Evolutionary conservation across 2,113 vertebrate species (phyloP), one percentile per base, ranked within the genome.

Genomic region (Campylorhamphus procurvoides): DNA sequence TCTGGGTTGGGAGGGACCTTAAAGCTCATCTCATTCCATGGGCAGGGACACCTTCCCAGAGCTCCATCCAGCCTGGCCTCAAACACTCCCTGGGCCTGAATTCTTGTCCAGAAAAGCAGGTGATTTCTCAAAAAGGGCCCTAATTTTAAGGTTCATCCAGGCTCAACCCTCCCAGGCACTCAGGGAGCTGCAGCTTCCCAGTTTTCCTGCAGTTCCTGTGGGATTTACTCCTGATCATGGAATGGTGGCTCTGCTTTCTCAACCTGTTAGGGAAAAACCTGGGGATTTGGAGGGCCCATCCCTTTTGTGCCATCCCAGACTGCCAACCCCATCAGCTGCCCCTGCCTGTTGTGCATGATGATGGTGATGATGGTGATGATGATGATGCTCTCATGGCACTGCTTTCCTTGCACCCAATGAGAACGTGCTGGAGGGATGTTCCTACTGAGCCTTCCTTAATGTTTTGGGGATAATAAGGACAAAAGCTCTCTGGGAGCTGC

Each of bases 311-410:
- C 76, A 8, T 19, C 39, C 97, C 98, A 99, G 98, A 99, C 98
- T 99, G 98, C 98, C 98, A 99, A 99, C 96, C 98, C 98, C 98
- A 98, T 77, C 93, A 97, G 97, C 96, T 97, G 97, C 90, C 72
- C 97, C 92, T 97, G 98, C 98, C 98, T 98, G 97, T 97, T 96
- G 98, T 98, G 98, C 98, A 99, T 99, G 98, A 98, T 95, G 98
- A 7, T 67, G 83, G 6, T 75, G 79, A 4, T 71, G 79, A 14
- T 81, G 63, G 6, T 62, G 47, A 12, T 79, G 64, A 1, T 72
- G 64, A 1, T 72, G 81, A 40, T 76, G 83, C 77, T 81, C 98
- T 97, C 90, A 94, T 63, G 97, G 98, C 97, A 97, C 98, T 96
- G 98, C 98, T 98, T 97, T 85, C 97, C 97, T 93, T 97, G 97